Evolutionary conservation across 2,113 vertebrate genomes (phyloP).

Genomic region (Dolichallabes microphthalmus): DNA sequence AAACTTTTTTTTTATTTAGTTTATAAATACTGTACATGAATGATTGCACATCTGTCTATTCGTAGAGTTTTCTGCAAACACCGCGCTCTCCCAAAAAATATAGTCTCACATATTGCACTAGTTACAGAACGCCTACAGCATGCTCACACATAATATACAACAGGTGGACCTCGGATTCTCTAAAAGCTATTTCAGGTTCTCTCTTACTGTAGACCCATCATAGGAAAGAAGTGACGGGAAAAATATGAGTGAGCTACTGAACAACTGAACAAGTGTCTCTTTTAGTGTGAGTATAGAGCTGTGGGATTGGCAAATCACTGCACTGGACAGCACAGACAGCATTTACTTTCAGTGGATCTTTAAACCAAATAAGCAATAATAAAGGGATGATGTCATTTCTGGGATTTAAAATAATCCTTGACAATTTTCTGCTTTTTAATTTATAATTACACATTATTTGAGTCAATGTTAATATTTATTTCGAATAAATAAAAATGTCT

Average conservation of each 20-base stretch:
- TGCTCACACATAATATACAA: conserved; percentile 45
- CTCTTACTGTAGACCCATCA: background rate
- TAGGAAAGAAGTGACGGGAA: background rate
- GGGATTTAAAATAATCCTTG: background rate
- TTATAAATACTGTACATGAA: conserved; percentile 8
- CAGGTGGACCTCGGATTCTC: conserved; percentile 33
- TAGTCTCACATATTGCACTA: conserved; percentile 47
- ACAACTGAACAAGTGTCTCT: background rate
- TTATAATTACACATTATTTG: background rate
- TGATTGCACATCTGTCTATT: conserved; percentile 3
- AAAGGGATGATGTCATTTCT: background rate
- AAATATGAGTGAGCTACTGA: background rate
- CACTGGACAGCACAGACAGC: background rate
- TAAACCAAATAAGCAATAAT: background rate
- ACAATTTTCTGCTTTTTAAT: background rate
- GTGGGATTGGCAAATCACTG: background rate
- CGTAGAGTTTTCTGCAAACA: background rate
- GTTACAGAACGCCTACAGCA: conserved; percentile 42
- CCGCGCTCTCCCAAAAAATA: conserved; percentile 13
- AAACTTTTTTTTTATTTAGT: background rate
- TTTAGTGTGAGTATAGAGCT: background rate
- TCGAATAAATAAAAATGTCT: background rate
- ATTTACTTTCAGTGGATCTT: background rate
- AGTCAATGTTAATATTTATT: conserved; percentile 1
- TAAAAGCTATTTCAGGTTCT: conserved; percentile 14